These are phyloP conservation scores for Cercocebus atys DNA, from an alignment of 2,113 vertebrate genomes.

Conservation along the genomic window DNA sequence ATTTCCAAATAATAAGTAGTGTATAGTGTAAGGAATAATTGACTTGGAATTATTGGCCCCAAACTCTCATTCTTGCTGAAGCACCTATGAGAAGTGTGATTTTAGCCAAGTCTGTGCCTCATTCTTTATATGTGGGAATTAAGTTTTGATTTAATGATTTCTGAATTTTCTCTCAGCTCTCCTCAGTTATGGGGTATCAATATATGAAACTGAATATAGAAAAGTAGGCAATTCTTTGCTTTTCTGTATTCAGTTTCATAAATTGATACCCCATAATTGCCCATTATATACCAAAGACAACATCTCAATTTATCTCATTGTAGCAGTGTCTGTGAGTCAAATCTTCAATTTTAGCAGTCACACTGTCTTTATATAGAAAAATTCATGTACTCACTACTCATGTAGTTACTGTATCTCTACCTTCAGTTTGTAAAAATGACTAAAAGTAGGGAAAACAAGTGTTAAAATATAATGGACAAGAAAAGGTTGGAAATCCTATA, in stretches of 20 bases:
- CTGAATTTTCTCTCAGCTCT: conserved; percentile 40
- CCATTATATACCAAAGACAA: not conserved
- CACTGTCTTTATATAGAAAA: not conserved
- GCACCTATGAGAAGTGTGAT: not conserved
- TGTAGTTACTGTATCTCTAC: not conserved
- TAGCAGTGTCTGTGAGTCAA: not conserved
- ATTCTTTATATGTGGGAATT: conserved; percentile 19
- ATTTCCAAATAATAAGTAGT: conserved; percentile 31
- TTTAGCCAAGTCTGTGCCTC: not conserved
- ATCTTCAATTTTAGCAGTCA: not conserved
- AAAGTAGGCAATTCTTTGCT: not conserved
- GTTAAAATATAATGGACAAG: not conserved
- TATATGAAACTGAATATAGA: too few species aligned
- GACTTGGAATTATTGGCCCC: not conserved
- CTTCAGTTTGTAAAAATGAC: conserved; percentile 38
- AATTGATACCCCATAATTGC: not conserved
- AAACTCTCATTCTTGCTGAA: not conserved
- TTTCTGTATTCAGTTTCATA: conserved; percentile 39
- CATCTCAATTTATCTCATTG: not conserved
- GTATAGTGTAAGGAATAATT: not conserved
- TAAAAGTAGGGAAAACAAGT: not conserved
- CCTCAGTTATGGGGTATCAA: too few species aligned
- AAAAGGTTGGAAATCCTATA: not conserved
- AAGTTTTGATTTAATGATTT: conserved; percentile 40
- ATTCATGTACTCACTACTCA: not conserved